These are phyloP conservation scores for Chelonus insularis DNA, from an alignment of 1,140 invertebrate genomes.

Conservation along the genomic window DNA sequence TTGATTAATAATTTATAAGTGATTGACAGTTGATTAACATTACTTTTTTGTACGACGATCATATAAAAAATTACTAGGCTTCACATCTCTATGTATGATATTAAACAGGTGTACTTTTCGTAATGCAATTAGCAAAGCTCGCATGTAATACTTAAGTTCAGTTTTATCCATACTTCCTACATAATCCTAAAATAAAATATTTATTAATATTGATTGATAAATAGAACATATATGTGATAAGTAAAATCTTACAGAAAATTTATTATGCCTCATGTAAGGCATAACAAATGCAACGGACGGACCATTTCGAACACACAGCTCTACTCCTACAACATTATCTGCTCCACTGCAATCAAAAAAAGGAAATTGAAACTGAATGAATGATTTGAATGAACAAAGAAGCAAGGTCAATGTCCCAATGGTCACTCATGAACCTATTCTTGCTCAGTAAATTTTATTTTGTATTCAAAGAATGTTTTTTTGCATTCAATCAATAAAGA, in stretches of 20 bases:
- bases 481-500: too few relatives aligned
- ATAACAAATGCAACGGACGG: conserved; percentile 88
- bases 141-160: conserved; percentile 82
- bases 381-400: too few relatives aligned
- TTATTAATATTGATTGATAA: neutral
- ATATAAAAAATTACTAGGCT: conserved; percentile 91
- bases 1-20: too few relatives aligned
- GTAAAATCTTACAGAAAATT: conserved; percentile 77
- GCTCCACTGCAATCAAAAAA: conserved; percentile 68
- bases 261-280: conserved; percentile 84
- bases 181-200: conserved; percentile 70
- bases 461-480: too few relatives aligned
- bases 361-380: too few relatives aligned
- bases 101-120: conserved; percentile 80
- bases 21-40: too few relatives aligned
- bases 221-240: too few relatives aligned
- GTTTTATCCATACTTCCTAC: conserved; percentile 68
- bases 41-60: conserved; percentile 75
- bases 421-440: too few relatives aligned
- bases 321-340: conserved; percentile 81
- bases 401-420: too few relatives aligned
- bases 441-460: too few relatives aligned
- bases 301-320: conserved; percentile 75
- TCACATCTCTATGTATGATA: conserved; percentile 91
- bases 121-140: conserved; percentile 78